Percentiles rank a stretch among this genome's conserved stretches.
phyloP scores from a whole-genome alignment of 2,113 vertebrate genomes.

The Chloropsis hardwickii region DNA sequence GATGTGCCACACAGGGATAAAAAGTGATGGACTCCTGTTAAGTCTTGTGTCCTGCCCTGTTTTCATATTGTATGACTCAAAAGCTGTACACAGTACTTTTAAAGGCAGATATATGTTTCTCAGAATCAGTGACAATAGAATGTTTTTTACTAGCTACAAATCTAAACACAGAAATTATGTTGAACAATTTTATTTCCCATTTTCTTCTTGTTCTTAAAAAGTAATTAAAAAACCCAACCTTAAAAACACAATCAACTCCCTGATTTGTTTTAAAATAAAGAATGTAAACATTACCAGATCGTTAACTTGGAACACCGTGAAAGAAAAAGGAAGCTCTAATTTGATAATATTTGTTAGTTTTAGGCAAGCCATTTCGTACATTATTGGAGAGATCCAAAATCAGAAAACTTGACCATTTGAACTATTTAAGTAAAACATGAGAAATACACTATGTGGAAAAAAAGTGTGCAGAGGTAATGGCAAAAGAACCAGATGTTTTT shows the following conservation, averaged over 20 bases:
- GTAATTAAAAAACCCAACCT: background rate
- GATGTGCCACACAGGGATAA: background rate
- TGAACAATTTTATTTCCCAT: background rate
- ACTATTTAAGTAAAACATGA: background rate
- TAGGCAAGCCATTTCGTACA: background rate
- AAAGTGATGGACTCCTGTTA: background rate
- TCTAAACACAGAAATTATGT: background rate
- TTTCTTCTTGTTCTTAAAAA: background rate
- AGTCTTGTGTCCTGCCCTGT: background rate
- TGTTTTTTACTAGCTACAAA: background rate
- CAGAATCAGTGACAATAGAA: background rate
- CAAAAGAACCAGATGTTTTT: constrained; percentile 34
- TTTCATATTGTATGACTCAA: background rate
- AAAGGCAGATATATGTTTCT: background rate
- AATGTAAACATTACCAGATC: background rate
- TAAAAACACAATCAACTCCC: background rate
- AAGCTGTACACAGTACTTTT: background rate
- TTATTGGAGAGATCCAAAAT: background rate
- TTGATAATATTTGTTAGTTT: background rate
- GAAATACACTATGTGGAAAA: background rate
- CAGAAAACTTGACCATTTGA: background rate
- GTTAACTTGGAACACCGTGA: background rate
- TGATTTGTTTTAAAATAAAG: background rate
- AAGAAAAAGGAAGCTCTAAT: background rate
- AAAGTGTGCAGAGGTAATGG: background rate